Conservation (phyloP, 2,797 vertebrate species). For the Tapirus indicus region DNA sequence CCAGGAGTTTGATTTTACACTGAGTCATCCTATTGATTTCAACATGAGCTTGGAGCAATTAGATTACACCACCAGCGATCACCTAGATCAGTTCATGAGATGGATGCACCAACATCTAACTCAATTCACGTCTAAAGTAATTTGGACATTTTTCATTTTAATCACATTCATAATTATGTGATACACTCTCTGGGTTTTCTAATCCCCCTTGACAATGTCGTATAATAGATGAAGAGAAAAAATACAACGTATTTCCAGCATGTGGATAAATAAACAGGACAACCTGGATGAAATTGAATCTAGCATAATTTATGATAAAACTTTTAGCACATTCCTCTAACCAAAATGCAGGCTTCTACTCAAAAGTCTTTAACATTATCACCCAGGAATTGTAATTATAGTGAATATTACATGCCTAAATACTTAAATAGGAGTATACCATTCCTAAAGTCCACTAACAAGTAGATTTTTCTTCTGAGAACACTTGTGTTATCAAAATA, state of each 20-base stretch:
- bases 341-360: not conserved
- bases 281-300: not conserved
- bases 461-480: not conserved
- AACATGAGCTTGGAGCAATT: slow-evolving; percentile 4
- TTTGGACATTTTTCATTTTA: not conserved
- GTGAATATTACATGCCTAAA: not conserved
- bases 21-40: not conserved
- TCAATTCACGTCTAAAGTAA: not conserved
- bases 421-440: not conserved
- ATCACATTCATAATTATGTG: not conserved
- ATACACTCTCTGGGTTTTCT: not conserved
- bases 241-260: not conserved
- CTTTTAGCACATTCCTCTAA: not conserved
- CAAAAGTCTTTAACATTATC: not conserved
- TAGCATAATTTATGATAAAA: not conserved
- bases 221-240: not conserved
- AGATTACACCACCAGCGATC: not conserved
- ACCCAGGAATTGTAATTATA: not conserved
- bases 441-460: not conserved
- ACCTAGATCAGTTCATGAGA: not conserved
- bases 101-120: not conserved
- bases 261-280: not conserved
- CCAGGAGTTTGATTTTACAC: not conserved
- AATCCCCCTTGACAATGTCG: not conserved
- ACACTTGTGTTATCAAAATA: not conserved